Base-by-base conservation (phyloP, 2,113 vertebrate genomes). In the Podocnemis expansa region DNA sequence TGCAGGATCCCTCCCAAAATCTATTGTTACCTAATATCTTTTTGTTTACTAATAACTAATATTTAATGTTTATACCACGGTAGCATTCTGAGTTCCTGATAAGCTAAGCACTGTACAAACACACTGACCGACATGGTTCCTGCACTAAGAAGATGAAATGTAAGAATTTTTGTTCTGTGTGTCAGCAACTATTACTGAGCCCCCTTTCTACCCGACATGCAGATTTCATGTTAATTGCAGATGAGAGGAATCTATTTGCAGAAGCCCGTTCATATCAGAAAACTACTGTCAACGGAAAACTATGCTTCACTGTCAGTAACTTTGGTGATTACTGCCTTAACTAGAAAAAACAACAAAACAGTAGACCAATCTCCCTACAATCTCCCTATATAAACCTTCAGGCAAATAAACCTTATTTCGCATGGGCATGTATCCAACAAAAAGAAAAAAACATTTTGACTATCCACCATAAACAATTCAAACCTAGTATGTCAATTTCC, bases 211-310 rank as follows among this genome's bases (percentile, higher is more conserved):
- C 7, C 52, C 1, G 22, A 78, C 85, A 90, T 60, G 3, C 78
- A 16, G 51, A 38, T 6, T 47, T 14, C 22, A 6, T 11, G 22
- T 2, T 81, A 80, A 45, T 5, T 45, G 54, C 10, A 85, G 76
- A 31, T 4, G n/a, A 55, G 25, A 58, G 45, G 21, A 41, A 10
- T 81, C 52, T 83, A 54, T 14, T 84, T n/a, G 84, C 25, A 87
- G 47, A 82, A 88, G 24, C 31, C 43, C 83, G 76, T 87, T 84
- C 82, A 84, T 78, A 95, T 38, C 82, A 51, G 67, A 93, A 94
- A 95, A 93, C 83, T 41, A 80, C 58, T 73, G 54, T 21, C 1
- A 24, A 85, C 89, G 73, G 84, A 47, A 86, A 90, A 52, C 43
- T 82, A 21, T 75, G 38, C 87, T 94, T 82, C 80, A 78, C 27